Base-by-base conservation (phyloP, 1,140 invertebrate species). In the Berghia stephanieae region DNA sequence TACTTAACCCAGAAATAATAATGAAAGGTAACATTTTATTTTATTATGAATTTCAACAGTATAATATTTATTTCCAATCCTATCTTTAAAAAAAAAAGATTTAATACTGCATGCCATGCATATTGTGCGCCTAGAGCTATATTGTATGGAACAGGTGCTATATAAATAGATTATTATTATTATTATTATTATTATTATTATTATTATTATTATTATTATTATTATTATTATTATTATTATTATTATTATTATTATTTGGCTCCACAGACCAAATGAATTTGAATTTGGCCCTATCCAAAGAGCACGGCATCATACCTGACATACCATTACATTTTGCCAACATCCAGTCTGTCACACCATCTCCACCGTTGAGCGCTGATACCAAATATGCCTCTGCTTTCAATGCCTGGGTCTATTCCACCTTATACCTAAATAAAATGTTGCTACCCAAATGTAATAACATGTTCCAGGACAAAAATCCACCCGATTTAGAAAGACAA, bases 281-380 rank as follows among this genome's bases (percentile, higher is more conserved):
- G 5, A 44, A 44, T 31, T 42, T 44, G 6, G 5, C 36, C 43
- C 27, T 72, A 34, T 24, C 42, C 3, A 72, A 52, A 16, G 66
- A 74, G 46, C 16, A 73, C 8, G 75, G 80, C 27, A 67, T 81
- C 4, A 60, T 38, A 21, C 73, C 80, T 31, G 78, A 80, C 52
- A 60, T 79, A 10, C 81, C 85, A 1, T 60, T 85, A 16, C 85
- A 86, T 46, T 86, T 85, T 72, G 82, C 82, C 52, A 82, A 85
- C 74, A 79, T 83, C 13, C 76, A 79, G 38, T 81, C 83, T 5
- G 79, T 84, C n/a, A 70, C 43, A 10, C 76, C 82, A 4, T 34
- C 70, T 18, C 46, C 67, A 8, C 57, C 63, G 1, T 31, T 84
- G 16, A 60, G 78, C 1, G 73, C 79, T 10, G 82, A 83, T 13